These are phyloP conservation scores for Melanotus villosus DNA, from an alignment of 2,888 invertebrate genomes.

Conservation along the genomic window DNA sequence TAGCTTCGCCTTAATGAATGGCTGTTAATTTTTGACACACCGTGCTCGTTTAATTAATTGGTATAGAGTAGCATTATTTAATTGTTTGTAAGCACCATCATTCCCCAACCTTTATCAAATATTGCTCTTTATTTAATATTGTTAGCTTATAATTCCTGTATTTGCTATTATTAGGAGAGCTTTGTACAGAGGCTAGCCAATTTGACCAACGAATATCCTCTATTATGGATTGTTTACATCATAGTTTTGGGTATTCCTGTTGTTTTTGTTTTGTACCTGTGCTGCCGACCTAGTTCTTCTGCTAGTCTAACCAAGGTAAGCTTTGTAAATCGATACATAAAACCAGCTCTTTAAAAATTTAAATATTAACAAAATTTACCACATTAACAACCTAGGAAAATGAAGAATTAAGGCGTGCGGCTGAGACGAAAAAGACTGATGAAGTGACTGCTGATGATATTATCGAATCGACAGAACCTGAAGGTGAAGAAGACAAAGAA, in stretches of 20 bases:
- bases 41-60: too few species aligned
- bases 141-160: slow-evolving; percentile 33
- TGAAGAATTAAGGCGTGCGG: slow-evolving; percentile 68
- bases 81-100: too few species aligned
- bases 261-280: slow-evolving; percentile 84
- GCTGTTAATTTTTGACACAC: too few species aligned
- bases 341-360: too few species aligned
- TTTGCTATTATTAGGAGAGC: slow-evolving; percentile 78
- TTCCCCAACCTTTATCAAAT: too few species aligned
- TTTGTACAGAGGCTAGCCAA: slow-evolving; percentile 81
- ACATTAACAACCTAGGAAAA: too few species aligned
- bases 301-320: slow-evolving; percentile 53
- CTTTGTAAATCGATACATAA: not conserved
- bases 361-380: too few species aligned
- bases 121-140: slow-evolving; percentile 1
- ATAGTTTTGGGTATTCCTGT: slow-evolving; percentile 84
- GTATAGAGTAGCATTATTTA: too few species aligned
- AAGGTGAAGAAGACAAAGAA: slow-evolving; percentile 58
- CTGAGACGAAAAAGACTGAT: slow-evolving; percentile 82
- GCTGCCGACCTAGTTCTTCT: slow-evolving; percentile 74
- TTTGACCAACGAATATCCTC: slow-evolving; percentile 88
- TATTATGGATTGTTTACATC: slow-evolving; percentile 91
- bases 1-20: too few species aligned
- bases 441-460: slow-evolving; percentile 76
- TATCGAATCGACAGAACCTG: slow-evolving; percentile 64